Conservation (phyloP, 2,113 vertebrate species). For the Gymnarchus niloticus region DNA sequence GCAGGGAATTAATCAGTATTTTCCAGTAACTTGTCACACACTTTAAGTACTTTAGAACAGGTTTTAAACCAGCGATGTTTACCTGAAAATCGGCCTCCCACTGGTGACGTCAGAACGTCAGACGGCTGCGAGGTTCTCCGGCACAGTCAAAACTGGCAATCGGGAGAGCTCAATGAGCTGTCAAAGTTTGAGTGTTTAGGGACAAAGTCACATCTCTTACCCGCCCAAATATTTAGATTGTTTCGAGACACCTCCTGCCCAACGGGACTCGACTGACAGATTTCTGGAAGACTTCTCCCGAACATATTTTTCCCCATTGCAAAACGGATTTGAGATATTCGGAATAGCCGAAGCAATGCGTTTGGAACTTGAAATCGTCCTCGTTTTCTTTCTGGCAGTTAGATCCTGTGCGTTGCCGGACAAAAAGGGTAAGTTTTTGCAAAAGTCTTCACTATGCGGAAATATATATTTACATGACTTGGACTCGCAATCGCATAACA, state of each 20-base stretch:
- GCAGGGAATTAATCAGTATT: not conserved
- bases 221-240: not conserved
- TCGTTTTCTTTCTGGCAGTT: slow-evolving; percentile 10
- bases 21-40: not conserved
- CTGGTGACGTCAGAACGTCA: slow-evolving; percentile 10
- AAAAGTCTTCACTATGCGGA: not conserved
- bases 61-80: not conserved
- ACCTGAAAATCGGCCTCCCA: not conserved
- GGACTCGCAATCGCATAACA: not conserved
- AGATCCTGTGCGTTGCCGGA: slow-evolving; percentile 11
- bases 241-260: not conserved
- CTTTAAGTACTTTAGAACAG: not conserved
- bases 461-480: not conserved
- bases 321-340: not conserved
- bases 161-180: not conserved
- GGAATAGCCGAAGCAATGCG: not conserved
- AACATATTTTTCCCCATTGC: not conserved
- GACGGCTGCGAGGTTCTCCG: not conserved
- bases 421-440: slow-evolving; percentile 22
- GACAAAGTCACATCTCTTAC: not conserved
- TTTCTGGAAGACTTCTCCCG: not conserved
- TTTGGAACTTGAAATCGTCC: slow-evolving; percentile 12
- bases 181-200: slow-evolving; percentile 16
- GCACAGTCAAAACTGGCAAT: not conserved
- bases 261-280: not conserved